These are phyloP conservation scores for human (Homo sapiens) DNA, from an alignment of 2,113 vertebrate species.

Conservation along the genomic window DNA sequence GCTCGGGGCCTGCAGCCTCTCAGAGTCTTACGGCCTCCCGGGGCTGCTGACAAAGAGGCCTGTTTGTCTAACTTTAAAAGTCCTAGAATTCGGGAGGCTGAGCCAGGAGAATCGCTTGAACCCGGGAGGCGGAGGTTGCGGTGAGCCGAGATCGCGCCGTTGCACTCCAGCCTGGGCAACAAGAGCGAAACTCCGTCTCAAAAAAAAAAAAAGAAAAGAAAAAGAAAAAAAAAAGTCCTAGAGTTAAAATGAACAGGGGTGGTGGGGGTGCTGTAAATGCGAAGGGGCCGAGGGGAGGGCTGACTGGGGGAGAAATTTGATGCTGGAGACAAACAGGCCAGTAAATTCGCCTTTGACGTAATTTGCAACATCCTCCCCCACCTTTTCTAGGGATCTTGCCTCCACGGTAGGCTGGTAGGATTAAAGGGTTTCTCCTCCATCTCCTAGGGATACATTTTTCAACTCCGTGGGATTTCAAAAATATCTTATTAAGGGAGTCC, in stretches of 20 bases:
- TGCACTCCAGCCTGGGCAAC: too few species aligned
- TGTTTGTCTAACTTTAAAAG: slow-evolving; percentile 77
- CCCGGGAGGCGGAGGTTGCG: too few species aligned
- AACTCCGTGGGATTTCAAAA: slow-evolving; percentile 63
- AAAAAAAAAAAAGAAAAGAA: not conserved
- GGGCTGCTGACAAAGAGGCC: slow-evolving; percentile 70
- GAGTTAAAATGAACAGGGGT: slow-evolving; percentile 66
- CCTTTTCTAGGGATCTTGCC: not conserved
- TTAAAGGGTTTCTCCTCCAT: slow-evolving; percentile 60
- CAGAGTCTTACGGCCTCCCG: slow-evolving; percentile 13
- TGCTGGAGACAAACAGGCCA: slow-evolving; percentile 74
- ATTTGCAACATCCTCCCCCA: slow-evolving; percentile 34
- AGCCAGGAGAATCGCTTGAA: too few species aligned
- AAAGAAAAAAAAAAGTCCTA: slow-evolving; percentile 55
- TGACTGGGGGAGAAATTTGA: slow-evolving; percentile 71
- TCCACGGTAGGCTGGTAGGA: slow-evolving; percentile 12
- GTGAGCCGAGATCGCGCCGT: too few species aligned
- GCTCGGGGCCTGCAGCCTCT: not conserved
- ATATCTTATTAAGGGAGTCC: slow-evolving; percentile 66
- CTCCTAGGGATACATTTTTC: slow-evolving; percentile 56
- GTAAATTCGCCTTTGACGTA: slow-evolving; percentile 67
- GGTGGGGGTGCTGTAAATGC: slow-evolving; percentile 40
- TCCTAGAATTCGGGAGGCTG: slow-evolving; percentile 28
- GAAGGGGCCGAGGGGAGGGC: slow-evolving; percentile 38
- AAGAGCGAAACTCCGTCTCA: too few species aligned